These are phyloP conservation scores for Campylomormyrus tamandua DNA, from an alignment of 2,113 vertebrate species.

Conservation along the genomic window DNA sequence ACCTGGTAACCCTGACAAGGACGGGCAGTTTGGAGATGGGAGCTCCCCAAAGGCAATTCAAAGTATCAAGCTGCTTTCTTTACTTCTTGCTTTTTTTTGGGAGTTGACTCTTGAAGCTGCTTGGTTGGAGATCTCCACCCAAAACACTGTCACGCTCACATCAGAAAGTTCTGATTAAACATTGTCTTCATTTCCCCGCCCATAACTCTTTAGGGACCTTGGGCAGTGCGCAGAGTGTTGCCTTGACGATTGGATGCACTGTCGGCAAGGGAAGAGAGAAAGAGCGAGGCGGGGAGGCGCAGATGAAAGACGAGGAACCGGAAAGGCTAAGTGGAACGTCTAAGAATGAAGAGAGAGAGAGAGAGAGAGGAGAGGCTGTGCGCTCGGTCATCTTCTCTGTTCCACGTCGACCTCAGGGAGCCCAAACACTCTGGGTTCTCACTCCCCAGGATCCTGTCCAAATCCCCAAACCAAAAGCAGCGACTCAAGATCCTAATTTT, in stretches of 20 bases:
- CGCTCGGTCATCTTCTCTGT: not conserved
- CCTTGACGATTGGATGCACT: constrained; percentile 10
- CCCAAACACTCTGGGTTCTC: not conserved
- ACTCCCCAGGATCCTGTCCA: not conserved
- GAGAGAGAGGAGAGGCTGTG: not conserved
- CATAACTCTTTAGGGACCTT: not conserved
- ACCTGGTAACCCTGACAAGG: not conserved
- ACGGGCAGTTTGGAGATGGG: not conserved
- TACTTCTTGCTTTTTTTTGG: not conserved
- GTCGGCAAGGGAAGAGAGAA: not conserved
- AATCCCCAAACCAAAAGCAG: not conserved
- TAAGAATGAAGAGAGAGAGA: not conserved
- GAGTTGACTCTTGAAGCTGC: not conserved
- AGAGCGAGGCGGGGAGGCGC: not conserved
- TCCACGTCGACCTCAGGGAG: not conserved
- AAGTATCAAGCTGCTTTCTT: not conserved
- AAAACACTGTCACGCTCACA: not conserved
- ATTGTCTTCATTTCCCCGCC: not conserved
- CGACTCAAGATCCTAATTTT: not conserved
- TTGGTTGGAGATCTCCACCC: not conserved
- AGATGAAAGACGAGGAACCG: not conserved
- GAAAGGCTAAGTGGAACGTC: not conserved
- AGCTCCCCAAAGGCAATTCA: not conserved
- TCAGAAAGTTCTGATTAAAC: not conserved
- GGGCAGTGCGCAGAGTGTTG: constrained; percentile 17